Evolutionary conservation across 2,113 vertebrate genomes (phyloP).

Genomic region (Anseranas semipalmata): DNA sequence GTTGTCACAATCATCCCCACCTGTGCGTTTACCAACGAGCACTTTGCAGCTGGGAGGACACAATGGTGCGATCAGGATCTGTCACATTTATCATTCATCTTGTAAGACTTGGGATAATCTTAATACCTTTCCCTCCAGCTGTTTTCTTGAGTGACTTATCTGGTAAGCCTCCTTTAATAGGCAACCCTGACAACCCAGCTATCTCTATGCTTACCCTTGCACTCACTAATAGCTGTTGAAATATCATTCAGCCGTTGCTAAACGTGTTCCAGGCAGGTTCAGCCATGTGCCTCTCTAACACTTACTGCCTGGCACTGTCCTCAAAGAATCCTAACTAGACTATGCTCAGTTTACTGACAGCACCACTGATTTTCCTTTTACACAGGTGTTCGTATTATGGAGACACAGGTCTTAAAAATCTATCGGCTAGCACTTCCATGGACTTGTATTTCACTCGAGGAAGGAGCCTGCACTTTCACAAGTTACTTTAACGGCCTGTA

Average conservation of each 20-base stretch:
- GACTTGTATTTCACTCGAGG: rapidly evolving
- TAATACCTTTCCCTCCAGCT: neutral
- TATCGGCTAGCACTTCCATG: neutral
- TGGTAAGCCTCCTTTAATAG: neutral
- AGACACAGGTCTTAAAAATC: neutral
- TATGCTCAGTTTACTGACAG: neutral
- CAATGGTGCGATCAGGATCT: rapidly evolving
- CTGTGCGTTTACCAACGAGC: neutral
- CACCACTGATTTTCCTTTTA: neutral
- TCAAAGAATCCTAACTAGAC: neutral
- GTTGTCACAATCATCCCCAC: neutral
- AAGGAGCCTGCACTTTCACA: neutral
- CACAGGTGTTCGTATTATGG: neutral
- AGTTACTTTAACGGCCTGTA: neutral
- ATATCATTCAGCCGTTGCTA: neutral
- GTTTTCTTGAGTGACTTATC: neutral
- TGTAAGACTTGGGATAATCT: neutral
- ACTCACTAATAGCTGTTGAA: rapidly evolving
- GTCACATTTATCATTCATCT: neutral
- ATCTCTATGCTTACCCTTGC: neutral
- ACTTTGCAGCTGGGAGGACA: neutral
- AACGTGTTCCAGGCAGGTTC: neutral
- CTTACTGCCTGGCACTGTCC: neutral
- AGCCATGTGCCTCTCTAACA: neutral
- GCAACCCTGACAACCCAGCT: neutral